Percentiles rank a stretch among this genome's conserved stretches.
Evolutionary conservation across 2,888 invertebrate species (phyloP).

Genomic region (Drosophila lacicola): DNA sequence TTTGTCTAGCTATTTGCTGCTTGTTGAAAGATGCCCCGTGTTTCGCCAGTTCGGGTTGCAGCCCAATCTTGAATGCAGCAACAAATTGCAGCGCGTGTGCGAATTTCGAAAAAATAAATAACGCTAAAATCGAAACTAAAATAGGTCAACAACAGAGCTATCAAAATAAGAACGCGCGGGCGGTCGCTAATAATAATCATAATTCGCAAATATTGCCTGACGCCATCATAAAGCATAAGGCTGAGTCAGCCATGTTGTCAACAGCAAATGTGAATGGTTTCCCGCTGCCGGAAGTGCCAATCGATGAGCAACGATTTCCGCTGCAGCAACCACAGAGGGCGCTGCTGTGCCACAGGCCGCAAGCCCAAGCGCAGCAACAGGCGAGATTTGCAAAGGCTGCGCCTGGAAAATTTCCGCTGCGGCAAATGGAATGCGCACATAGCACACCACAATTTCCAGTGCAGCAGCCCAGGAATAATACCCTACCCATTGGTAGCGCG

Average conservation of each 20-base stretch:
- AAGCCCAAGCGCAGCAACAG: conserved; percentile 4
- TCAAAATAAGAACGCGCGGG: conserved; percentile 24
- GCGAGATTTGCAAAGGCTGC: neutral
- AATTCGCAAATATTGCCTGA: conserved; percentile 54
- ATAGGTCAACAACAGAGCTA: conserved; percentile 69
- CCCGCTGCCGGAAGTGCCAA: conserved; percentile 59
- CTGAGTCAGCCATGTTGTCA: conserved; percentile 63
- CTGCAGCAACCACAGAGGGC: conserved; percentile 24
- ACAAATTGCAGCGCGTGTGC: conserved; percentile 36
- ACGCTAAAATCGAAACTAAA: conserved; percentile 11
- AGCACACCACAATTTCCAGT: conserved; percentile 23
- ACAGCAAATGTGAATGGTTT: conserved; percentile 31
- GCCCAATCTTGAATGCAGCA: conserved; percentile 69
- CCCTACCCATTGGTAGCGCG: too few species aligned
- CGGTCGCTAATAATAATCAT: conserved; percentile 67
- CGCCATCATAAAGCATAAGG: conserved; percentile 47
- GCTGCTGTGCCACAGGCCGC: conserved; percentile 14
- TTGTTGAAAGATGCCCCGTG: conserved; percentile 58
- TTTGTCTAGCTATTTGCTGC: conserved; percentile 40
- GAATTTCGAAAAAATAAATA: conserved; percentile 21
- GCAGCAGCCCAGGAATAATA: conserved; percentile 2
- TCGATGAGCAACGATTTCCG: conserved; percentile 58
- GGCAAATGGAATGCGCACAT: neutral
- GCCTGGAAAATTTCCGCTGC: conserved; percentile 37
- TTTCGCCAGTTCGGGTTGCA: conserved; percentile 67